phyloP scores from a whole-genome alignment of 2,797 vertebrate species.

The Mallotus villosus region DNA sequence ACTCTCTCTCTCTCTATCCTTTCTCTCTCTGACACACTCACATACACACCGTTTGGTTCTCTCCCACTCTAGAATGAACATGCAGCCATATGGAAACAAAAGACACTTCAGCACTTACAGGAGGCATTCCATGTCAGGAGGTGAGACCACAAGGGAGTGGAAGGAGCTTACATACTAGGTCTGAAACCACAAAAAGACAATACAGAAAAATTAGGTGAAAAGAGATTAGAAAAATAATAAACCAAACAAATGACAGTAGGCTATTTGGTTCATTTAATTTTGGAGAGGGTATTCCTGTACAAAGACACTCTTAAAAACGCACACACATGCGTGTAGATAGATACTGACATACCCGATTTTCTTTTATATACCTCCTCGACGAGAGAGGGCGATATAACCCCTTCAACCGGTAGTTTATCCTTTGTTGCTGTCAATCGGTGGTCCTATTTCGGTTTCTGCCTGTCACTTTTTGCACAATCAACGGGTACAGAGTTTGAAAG shows the following conservation, averaged over 20 bases:
- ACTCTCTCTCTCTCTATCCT: neutral
- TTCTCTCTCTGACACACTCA: neutral
- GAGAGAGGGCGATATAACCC: constrained; percentile 28
- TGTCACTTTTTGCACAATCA: neutral
- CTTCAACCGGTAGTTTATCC: neutral
- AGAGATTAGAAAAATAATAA: neutral
- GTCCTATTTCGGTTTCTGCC: constrained; percentile 6
- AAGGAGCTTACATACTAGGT: neutral
- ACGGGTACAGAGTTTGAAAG: constrained; percentile 29
- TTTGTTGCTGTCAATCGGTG: neutral
- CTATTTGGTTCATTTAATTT: too few species aligned
- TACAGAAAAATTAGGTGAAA: neutral
- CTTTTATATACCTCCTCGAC: constrained; percentile 39
- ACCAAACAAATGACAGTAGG: neutral
- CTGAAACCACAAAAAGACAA: neutral
- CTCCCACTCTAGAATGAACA: constrained; percentile 9
- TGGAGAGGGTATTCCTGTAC: too few species aligned
- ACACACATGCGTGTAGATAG: too few species aligned
- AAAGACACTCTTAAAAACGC: neutral
- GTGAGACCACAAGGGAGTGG: neutral
- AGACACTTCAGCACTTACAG: constrained; percentile 6
- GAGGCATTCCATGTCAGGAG: neutral
- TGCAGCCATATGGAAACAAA: constrained; percentile 5
- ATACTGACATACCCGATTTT: neutral
- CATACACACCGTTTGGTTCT: neutral